Evolutionary conservation across 1,140 invertebrate genomes (phyloP).

Genomic region (Drosophila albomicans): DNA sequence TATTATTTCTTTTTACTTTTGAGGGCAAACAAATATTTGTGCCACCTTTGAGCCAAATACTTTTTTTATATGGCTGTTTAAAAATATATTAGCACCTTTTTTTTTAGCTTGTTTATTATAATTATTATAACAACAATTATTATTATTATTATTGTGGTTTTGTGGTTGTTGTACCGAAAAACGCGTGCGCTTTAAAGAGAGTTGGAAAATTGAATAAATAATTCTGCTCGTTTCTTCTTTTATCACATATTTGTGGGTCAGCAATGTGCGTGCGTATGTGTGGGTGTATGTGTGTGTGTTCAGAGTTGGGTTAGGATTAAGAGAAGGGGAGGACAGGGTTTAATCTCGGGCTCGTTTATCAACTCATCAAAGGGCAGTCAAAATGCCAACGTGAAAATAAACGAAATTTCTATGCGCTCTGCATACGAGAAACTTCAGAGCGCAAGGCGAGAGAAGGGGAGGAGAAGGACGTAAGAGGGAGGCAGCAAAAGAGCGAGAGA

Average conservation of each 20-base stretch:
- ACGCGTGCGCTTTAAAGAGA: slow-evolving; percentile 60
- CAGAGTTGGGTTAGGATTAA: background rate
- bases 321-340: background rate
- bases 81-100: slow-evolving; percentile 74
- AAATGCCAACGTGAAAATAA: slow-evolving; percentile 72
- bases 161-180: slow-evolving; percentile 30
- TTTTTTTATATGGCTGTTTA: slow-evolving; percentile 43
- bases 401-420: slow-evolving; percentile 64
- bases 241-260: slow-evolving; percentile 56
- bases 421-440: slow-evolving; percentile 35
- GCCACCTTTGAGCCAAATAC: slow-evolving; percentile 36
- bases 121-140: slow-evolving; percentile 16
- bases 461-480: background rate
- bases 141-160: slow-evolving; percentile 12
- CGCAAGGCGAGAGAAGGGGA: background rate
- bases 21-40: slow-evolving; percentile 21
- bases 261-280: slow-evolving; percentile 18
- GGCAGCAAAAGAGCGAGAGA: background rate
- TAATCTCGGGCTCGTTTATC: slow-evolving; percentile 58
- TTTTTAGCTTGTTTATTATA: slow-evolving; percentile 34
- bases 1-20: slow-evolving; percentile 19
- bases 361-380: slow-evolving; percentile 77
- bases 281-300: slow-evolving; percentile 15
- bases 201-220: slow-evolving; percentile 51
- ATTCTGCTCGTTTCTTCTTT: slow-evolving; percentile 7